Percentiles rank a stretch among this genome's conserved stretches.
phyloP scores from a whole-genome alignment of 2,888 invertebrate species.

The Campaea margaritaria region DNA sequence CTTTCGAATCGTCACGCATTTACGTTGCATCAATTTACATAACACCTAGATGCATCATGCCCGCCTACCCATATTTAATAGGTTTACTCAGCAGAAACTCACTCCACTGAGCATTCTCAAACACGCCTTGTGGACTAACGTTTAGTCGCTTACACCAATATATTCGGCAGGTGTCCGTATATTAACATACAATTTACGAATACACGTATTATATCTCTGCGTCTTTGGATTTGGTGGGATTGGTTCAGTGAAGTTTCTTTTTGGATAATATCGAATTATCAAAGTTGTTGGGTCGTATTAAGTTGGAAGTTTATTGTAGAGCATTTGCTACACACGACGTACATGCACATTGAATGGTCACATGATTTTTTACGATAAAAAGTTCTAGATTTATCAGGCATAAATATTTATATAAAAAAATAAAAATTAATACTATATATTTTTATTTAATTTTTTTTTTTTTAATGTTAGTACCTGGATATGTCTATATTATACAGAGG shows the following conservation, averaged over 20 bases:
- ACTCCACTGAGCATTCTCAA: slow-evolving; percentile 74
- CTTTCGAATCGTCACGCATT: slow-evolving; percentile 59
- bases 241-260: slow-evolving; percentile 48
- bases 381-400: too few species aligned
- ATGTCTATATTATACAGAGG: too few species aligned
- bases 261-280: neutral
- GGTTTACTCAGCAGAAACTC: slow-evolving; percentile 78
- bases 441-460: too few species aligned
- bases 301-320: neutral
- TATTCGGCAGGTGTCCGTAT: slow-evolving; percentile 83
- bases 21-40: slow-evolving; percentile 59
- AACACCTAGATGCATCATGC: slow-evolving; percentile 69
- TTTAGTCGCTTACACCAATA: slow-evolving; percentile 66
- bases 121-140: slow-evolving; percentile 64
- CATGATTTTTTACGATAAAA: too few species aligned
- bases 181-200: slow-evolving; percentile 84
- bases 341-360: too few species aligned
- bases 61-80: slow-evolving; percentile 72
- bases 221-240: slow-evolving; percentile 61
- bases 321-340: too few species aligned
- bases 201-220: slow-evolving; percentile 41
- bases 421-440: too few species aligned
- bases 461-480: too few species aligned
- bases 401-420: too few species aligned
- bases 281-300: neutral